A percentile compares a stretch with the other conserved stretches of the same genome.
These are phyloP conservation scores for Tridacna gigas DNA, from an alignment of 2,888 invertebrate genomes.

Conservation along the genomic window DNA sequence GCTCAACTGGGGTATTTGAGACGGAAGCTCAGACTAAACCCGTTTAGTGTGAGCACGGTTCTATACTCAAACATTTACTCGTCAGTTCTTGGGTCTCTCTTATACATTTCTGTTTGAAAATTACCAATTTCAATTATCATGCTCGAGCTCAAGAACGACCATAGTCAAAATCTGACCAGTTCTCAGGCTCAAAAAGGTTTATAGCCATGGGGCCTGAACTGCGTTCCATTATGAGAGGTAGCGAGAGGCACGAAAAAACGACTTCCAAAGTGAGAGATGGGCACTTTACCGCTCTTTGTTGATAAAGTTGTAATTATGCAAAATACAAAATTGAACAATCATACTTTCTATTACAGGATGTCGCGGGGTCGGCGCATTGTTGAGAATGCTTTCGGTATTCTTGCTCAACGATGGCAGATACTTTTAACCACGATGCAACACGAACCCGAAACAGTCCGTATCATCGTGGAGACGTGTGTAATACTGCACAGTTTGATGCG, in stretches of 20 bases:
- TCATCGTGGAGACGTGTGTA: background rate
- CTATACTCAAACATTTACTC: no score
- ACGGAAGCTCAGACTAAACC: no score
- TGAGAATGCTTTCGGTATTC: slow-evolving; percentile 8
- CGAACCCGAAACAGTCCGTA: background rate
- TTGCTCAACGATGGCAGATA: background rate
- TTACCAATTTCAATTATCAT: no score
- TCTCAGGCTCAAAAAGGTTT: no score
- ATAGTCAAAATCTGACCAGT: no score
- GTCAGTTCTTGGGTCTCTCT: no score
- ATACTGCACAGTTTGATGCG: background rate
- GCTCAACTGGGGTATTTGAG: no score
- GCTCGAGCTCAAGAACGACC: no score
- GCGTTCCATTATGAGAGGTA: no score
- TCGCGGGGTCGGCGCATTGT: background rate
- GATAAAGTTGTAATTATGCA: background rate
- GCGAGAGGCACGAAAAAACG: slow-evolving; percentile 1
- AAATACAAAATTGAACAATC: slow-evolving; percentile 1
- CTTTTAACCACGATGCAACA: background rate
- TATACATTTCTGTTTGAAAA: no score
- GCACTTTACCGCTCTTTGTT: slow-evolving; percentile 1
- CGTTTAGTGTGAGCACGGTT: no score
- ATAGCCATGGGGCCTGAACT: no score
- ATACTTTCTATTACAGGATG: slow-evolving; percentile 12
- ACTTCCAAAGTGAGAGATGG: background rate